These are phyloP conservation scores for Cataglyphis altisquamis DNA, from an alignment of 2,888 invertebrate genomes.

Conservation along the genomic window DNA sequence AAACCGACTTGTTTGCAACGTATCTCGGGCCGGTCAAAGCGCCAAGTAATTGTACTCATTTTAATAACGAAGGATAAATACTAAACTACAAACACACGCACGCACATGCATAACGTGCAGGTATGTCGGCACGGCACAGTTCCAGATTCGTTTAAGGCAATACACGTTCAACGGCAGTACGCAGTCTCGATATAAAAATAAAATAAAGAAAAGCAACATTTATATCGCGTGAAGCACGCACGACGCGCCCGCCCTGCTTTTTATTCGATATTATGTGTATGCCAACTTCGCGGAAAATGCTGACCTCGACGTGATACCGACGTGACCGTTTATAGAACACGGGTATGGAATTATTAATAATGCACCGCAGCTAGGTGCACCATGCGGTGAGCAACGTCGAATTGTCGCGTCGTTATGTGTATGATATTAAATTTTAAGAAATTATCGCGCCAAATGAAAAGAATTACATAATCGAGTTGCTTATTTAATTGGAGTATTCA, in stretches of 20 bases:
- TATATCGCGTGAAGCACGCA: slow-evolving; percentile 39
- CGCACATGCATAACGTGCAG: neutral
- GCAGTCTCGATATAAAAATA: slow-evolving; percentile 6
- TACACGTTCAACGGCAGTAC: slow-evolving; percentile 27
- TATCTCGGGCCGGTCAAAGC: slow-evolving; percentile 45
- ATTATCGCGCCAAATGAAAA: neutral
- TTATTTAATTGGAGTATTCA: neutral
- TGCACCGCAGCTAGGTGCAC: neutral
- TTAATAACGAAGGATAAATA: slow-evolving; percentile 44
- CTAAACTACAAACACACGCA: neutral
- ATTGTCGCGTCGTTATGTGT: neutral
- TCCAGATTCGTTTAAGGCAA: neutral
- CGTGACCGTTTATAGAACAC: slow-evolving; percentile 16
- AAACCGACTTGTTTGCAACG: slow-evolving; percentile 37
- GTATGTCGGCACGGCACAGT: neutral
- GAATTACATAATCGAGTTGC: neutral
- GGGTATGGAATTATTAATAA: slow-evolving; percentile 32
- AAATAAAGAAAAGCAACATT: neutral
- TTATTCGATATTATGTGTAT: slow-evolving; percentile 25
- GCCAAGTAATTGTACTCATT: slow-evolving; percentile 44
- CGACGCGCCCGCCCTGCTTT: neutral
- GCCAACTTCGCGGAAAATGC: slow-evolving; percentile 30
- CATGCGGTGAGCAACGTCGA: neutral
- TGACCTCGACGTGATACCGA: neutral
- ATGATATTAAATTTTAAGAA: slow-evolving; percentile 20